phyloP scores from a whole-genome alignment of 2,113 vertebrate species.

The Phalacrocorax pelagicus region DNA sequence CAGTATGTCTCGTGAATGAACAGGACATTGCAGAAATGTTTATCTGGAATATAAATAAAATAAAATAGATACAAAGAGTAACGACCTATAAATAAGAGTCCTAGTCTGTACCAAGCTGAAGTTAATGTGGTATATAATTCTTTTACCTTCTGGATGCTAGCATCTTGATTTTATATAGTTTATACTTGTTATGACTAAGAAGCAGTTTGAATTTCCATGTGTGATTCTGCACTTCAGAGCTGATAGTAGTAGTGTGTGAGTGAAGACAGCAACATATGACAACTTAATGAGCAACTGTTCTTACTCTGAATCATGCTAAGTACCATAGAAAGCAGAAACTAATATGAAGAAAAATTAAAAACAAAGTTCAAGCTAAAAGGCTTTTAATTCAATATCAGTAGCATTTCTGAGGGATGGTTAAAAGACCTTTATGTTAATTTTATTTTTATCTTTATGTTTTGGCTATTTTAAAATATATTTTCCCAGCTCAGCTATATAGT shows the following conservation, averaged over 20 bases:
- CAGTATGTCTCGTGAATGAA: not conserved
- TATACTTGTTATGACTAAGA: not conserved
- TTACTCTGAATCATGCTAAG: not conserved
- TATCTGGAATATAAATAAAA: not conserved
- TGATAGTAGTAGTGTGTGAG: not conserved
- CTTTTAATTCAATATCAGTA: not conserved
- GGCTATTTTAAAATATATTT: not conserved
- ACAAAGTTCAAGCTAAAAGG: not conserved
- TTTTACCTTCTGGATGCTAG: not conserved
- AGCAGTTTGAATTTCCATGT: not conserved
- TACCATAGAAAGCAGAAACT: not conserved
- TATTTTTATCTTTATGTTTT: not conserved
- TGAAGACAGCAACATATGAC: not conserved
- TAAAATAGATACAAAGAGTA: not conserved
- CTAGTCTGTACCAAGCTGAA: not conserved
- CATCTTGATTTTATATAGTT: not conserved
- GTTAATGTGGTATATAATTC: not conserved
- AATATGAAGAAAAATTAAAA: not conserved
- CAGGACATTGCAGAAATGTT: not conserved
- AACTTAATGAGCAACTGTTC: not conserved
- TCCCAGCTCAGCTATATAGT: not conserved
- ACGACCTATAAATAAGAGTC: not conserved
- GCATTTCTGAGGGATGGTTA: not conserved
- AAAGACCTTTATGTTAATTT: not conserved
- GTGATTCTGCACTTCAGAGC: not conserved